phyloP scores from a whole-genome alignment of 2,797 vertebrate species.

The Muscicapa comitata region DNA sequence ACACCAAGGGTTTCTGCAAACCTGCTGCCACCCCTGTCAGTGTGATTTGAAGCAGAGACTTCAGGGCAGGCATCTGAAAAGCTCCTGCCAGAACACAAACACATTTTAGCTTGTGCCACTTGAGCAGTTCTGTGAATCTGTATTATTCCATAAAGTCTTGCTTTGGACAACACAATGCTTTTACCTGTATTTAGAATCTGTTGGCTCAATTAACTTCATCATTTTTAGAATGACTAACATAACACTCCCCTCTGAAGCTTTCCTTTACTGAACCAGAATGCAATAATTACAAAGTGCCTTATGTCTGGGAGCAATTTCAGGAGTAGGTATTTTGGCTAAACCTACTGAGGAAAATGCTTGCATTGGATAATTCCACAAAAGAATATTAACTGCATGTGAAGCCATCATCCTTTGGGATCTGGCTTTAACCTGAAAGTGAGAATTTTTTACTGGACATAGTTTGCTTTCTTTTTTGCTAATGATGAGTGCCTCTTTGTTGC shows the following conservation, averaged over 20 bases:
- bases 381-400: neutral
- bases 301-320: neutral
- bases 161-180: fast-evolving
- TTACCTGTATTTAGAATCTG: neutral
- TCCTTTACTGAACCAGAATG: neutral
- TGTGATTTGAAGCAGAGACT: neutral
- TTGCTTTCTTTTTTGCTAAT: neutral
- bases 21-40: neutral
- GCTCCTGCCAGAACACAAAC: neutral
- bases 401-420: neutral
- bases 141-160: neutral
- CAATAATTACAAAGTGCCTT: neutral
- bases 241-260: neutral
- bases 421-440: neutral
- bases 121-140: neutral
- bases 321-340: neutral
- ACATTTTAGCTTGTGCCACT: neutral
- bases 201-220: neutral
- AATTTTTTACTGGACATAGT: neutral
- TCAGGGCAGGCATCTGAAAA: neutral
- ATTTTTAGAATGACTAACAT: neutral
- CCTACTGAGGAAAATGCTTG: neutral
- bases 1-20: neutral
- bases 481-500: neutral
- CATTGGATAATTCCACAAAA: neutral